A percentile compares a stretch with the other conserved stretches of the same genome.
Conservation (phyloP, 2,797 vertebrate genomes). For the Anabacerthia variegaticeps region DNA sequence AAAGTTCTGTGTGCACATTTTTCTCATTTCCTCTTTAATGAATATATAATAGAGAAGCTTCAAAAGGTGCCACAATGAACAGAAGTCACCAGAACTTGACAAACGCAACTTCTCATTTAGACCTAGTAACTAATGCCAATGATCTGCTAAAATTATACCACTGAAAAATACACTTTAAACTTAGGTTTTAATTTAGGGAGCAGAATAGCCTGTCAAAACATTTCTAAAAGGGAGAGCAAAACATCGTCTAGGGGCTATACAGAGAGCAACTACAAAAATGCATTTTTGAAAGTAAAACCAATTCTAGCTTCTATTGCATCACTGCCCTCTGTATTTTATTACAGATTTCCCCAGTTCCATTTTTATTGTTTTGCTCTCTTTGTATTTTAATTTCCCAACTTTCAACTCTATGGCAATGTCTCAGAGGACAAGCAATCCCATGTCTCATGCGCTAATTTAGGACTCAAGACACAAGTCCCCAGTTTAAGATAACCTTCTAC, state of each 20-base stretch:
- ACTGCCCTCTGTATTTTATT: background rate
- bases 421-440: background rate
- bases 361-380: background rate
- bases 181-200: background rate
- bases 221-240: background rate
- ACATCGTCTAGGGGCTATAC: background rate
- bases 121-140: background rate
- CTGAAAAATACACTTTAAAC: background rate
- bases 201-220: background rate
- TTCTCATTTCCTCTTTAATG: background rate
- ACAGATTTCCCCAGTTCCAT: background rate
- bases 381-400: background rate
- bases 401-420: rapidly evolving
- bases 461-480: background rate
- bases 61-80: background rate
- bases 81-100: background rate
- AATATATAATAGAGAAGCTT: background rate
- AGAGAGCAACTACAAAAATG: background rate
- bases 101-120: background rate
- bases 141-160: background rate
- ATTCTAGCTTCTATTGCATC: background rate
- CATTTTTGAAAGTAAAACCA: background rate
- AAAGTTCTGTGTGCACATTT: background rate
- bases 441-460: background rate
- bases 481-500: background rate